Conservation (phyloP, 2,113 vertebrate species). For the Formicarius rufipectus region DNA sequence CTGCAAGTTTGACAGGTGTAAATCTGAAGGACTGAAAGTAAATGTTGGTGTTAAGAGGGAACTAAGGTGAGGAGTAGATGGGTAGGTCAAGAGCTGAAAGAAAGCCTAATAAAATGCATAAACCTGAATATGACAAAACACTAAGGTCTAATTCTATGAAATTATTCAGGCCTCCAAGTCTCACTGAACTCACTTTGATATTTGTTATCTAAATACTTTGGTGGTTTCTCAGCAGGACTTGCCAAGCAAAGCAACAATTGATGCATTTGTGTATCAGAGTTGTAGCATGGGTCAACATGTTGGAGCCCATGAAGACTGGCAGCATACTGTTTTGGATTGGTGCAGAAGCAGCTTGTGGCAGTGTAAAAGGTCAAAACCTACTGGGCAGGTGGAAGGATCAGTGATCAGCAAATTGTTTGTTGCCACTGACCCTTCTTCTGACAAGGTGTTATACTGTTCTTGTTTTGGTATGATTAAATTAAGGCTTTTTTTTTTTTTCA, state of each 20-base stretch:
- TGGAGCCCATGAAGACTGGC: neutral
- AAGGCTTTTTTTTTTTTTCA: neutral
- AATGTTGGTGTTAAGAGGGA: neutral
- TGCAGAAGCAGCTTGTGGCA: neutral
- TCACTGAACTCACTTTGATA: neutral
- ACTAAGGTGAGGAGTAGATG: neutral
- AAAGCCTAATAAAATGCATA: neutral
- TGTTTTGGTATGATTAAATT: neutral
- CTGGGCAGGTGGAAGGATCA: neutral
- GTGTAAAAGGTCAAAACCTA: neutral
- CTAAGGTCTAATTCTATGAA: neutral
- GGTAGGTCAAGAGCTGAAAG: neutral
- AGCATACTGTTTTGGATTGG: neutral
- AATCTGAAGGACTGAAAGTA: neutral
- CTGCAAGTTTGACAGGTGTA: neutral
- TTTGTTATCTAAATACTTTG: neutral
- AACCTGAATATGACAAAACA: neutral
- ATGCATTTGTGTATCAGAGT: neutral
- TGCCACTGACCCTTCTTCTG: neutral
- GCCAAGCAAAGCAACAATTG: neutral
- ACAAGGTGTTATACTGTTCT: neutral
- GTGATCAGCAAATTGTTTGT: neutral
- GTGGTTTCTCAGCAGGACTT: neutral
- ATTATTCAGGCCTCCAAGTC: neutral
- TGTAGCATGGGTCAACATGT: neutral